Evolutionary conservation across 2,113 vertebrate genomes (phyloP), one percentile per base, ranked within the genome.

Genomic region (Paralichthys olivaceus): DNA sequence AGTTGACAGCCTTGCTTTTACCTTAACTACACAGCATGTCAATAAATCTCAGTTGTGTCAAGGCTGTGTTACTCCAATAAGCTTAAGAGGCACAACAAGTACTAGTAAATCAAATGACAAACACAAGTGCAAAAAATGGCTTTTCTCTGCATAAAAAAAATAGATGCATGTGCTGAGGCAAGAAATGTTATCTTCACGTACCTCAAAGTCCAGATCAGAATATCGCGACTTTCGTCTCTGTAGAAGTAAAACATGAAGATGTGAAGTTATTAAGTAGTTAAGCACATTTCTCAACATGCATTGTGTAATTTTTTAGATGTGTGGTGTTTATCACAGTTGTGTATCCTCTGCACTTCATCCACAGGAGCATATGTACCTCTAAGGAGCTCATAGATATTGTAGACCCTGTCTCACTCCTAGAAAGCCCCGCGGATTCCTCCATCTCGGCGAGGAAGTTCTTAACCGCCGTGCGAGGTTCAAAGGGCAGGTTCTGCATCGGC

Each of bases 171-270:
- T 77, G 70, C 58, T 72, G 59, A 5, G 23, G 47, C 2, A 79
- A 61, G 5, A 70, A 62, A 58, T 1, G 1, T 34, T 15, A 61
- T 26, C 70, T 72, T 79, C 79, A 97, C 98, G 93, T 96, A 99
- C 98, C 97, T 99, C 97, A 93, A 99, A 99, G 95, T 99, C 98
- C 94, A 99, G 94, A 94, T 99, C 98, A 82, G 96, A 98, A 93
- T 99, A 99, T 89, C 98, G 93, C 75, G 98, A 99, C 94, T 99
- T 99, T 95, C 98, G 96, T 96, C 98, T 99, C 98, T 99, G 96
- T 95, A 87, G 91, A 86, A 90, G 81, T n/a, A 14, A 85, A 90
- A 86, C 7, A 79, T 1, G 63, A 85, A 64, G 64, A 25, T 25
- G 9, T 67, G 2, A 20, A 11, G 29, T 72, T 67, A 70, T 13